Conservation (phyloP, 2,888 invertebrate genomes). For the Lottia gigantea region DNA sequence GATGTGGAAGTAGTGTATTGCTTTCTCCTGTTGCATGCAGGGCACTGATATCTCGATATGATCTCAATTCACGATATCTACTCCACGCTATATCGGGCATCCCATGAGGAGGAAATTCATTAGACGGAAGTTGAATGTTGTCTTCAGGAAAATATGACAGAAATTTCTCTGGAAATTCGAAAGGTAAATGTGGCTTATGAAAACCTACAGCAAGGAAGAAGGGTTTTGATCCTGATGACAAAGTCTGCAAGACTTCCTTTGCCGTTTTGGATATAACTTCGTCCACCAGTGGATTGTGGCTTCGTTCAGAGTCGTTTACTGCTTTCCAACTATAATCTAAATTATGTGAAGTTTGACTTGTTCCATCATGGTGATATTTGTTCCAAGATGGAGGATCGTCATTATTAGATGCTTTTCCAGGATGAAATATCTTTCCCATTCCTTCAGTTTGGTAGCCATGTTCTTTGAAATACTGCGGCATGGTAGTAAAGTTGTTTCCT, state of each 20-base stretch:
- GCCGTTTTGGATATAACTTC: constrained; percentile 27
- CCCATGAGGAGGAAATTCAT: constrained; percentile 11
- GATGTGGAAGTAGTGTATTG: constrained; percentile 30
- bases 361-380: background rate
- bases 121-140: constrained; percentile 19
- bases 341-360: background rate
- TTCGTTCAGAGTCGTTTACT: constrained; percentile 17
- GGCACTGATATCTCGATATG: constrained; percentile 25
- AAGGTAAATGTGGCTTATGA: constrained; percentile 41
- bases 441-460: constrained; percentile 33
- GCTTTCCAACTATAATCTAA: background rate
- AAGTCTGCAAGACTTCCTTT: constrained; percentile 18
- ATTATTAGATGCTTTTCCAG: constrained; percentile 14
- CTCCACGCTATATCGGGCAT: constrained; percentile 19
- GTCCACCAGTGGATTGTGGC: constrained; percentile 31
- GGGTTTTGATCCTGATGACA: constrained; percentile 26
- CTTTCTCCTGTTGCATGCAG: constrained; percentile 18
- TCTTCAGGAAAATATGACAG: constrained; percentile 30
- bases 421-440: constrained; percentile 33
- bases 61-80: constrained; percentile 7
- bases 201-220: constrained; percentile 44
- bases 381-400: constrained; percentile 18
- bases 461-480: constrained; percentile 40
- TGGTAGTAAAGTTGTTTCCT: constrained; percentile 38
- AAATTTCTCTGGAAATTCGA: constrained; percentile 34